These are phyloP conservation scores for Trigoniulus corallinus DNA, from an alignment of 1,140 invertebrate genomes.

Conservation along the genomic window DNA sequence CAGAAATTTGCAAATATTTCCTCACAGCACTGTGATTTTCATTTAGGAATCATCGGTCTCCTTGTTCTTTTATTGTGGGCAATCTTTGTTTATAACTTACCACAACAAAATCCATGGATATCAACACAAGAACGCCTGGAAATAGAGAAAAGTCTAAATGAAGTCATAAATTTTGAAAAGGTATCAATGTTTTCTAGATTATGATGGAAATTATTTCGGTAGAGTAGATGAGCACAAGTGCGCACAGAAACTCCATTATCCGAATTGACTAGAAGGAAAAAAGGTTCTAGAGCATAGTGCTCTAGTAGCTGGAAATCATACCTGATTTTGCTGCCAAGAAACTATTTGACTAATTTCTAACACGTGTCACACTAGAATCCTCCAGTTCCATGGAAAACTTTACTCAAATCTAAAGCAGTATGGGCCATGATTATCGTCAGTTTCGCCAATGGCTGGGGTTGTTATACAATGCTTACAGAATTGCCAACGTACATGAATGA, in stretches of 20 bases:
- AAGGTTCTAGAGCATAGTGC: too few species aligned
- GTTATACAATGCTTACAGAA: not conserved
- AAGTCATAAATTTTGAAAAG: not conserved
- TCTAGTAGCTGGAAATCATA: too few species aligned
- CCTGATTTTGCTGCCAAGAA: too few species aligned
- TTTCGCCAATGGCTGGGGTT: not conserved
- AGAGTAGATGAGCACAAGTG: too few species aligned
- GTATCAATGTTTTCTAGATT: not conserved
- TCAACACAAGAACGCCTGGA: not conserved
- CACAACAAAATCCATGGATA: not conserved
- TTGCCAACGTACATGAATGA: not conserved
- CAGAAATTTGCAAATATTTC: too few species aligned
- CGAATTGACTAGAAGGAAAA: too few species aligned
- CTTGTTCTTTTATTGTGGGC: not conserved
- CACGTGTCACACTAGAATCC: not conserved
- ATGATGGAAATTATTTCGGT: not conserved
- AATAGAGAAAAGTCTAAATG: not conserved
- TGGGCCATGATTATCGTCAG: not conserved
- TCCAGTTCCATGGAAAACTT: not conserved
- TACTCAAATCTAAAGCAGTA: not conserved
- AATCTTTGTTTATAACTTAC: not conserved
- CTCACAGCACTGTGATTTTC: not conserved
- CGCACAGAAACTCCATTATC: too few species aligned
- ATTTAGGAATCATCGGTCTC: not conserved
- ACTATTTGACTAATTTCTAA: not conserved